Percentiles rank a stretch among this genome's conserved stretches.
Conservation (phyloP, 1,140 invertebrate genomes). For the Hormaphis cornu region DNA sequence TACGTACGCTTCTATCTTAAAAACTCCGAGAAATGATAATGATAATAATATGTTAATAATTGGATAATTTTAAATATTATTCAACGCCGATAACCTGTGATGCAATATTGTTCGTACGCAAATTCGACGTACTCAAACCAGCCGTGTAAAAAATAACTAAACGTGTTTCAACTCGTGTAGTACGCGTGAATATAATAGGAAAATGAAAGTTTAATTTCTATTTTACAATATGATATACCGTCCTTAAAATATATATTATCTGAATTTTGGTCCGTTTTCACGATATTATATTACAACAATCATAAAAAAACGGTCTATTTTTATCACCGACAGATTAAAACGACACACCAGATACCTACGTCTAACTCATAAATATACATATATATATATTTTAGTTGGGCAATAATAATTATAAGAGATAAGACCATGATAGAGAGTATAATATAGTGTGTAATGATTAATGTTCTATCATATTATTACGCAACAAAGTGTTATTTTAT, state of each 20-base stretch:
- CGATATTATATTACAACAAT: neutral
- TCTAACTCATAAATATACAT: neutral
- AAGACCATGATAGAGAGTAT: neutral
- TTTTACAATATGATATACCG: too few species aligned
- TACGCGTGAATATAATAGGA: too few species aligned
- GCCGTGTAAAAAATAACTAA: too few species aligned
- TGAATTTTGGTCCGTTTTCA: too few species aligned
- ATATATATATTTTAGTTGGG: neutral
- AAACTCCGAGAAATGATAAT: neutral
- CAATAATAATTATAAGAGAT: conserved; percentile 1
- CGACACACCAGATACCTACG: neutral
- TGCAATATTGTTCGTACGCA: neutral
- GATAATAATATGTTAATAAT: neutral
- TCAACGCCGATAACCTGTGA: neutral
- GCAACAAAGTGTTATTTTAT: neutral
- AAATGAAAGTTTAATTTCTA: too few species aligned
- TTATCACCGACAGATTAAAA: neutral
- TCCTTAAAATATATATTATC: too few species aligned
- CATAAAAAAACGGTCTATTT: neutral
- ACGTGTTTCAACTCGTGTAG: neutral
- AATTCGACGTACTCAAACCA: neutral
- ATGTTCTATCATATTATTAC: neutral
- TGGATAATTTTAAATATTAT: neutral
- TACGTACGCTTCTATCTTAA: too few species aligned
- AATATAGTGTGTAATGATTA: neutral